Percentiles rank a stretch among this genome's conserved stretches.
These are phyloP conservation scores for Dipodomys merriami DNA, from an alignment of 2,113 vertebrate species.

Conservation along the genomic window DNA sequence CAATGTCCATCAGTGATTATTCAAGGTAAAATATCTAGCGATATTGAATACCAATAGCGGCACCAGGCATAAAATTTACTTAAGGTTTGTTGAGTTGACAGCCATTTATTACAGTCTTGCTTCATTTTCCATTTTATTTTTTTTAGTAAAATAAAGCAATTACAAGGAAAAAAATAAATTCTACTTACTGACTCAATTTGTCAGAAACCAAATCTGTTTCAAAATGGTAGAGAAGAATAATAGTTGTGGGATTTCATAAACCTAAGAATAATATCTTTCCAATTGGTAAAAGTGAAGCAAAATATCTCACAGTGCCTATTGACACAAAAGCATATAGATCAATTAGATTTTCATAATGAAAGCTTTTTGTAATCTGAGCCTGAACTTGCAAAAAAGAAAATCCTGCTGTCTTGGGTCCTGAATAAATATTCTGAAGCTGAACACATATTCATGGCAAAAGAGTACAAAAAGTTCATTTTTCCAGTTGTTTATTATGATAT, in stretches of 20 bases:
- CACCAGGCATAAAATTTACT: constrained; percentile 85
- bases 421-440: constrained; percentile 59
- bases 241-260: constrained; percentile 54
- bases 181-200: constrained; percentile 52
- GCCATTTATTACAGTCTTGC: constrained; percentile 80
- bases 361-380: not conserved
- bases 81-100: constrained; percentile 85
- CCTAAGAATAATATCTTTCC: constrained; percentile 62
- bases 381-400: constrained; percentile 42
- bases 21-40: constrained; percentile 89
- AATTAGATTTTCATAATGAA: constrained; percentile 69
- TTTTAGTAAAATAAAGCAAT: constrained; percentile 73
- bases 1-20: constrained; percentile 91
- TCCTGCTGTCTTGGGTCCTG: constrained; percentile 32
- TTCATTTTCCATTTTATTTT: constrained; percentile 74
- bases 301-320: constrained; percentile 53
- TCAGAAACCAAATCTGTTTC: constrained; percentile 50
- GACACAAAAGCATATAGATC: constrained; percentile 31
- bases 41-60: constrained; percentile 87
- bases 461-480: constrained; percentile 53
- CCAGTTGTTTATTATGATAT: not conserved
- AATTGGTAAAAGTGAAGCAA: constrained; percentile 34
- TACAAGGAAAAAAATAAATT: constrained; percentile 69
- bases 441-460: constrained; percentile 36
- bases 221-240: constrained; percentile 15